phyloP scores from a whole-genome alignment of 2,888 invertebrate genomes.

The Anorthoa munda region DNA sequence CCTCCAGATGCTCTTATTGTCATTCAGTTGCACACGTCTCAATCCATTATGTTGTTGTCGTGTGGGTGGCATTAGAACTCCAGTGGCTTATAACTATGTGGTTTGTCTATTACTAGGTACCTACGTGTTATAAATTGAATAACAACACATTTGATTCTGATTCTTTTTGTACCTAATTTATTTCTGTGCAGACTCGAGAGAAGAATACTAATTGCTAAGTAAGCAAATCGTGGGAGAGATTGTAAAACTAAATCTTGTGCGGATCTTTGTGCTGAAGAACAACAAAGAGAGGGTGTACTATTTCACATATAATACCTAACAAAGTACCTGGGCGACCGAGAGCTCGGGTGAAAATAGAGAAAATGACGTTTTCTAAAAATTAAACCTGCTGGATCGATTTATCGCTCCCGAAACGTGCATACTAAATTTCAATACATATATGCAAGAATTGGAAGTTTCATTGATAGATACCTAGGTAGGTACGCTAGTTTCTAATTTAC shows the following conservation, averaged over 20 bases:
- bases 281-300: background rate
- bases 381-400: too few species aligned
- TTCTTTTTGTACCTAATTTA: background rate
- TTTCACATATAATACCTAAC: slow-evolving; percentile 7
- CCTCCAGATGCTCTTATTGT: background rate
- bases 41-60: background rate
- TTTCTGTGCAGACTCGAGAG: background rate
- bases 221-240: background rate
- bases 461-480: too few species aligned
- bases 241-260: slow-evolving; percentile 2
- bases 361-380: too few species aligned
- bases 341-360: too few species aligned
- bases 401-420: too few species aligned
- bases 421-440: too few species aligned
- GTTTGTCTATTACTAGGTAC: background rate
- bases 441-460: too few species aligned
- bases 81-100: background rate
- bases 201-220: slow-evolving; percentile 20
- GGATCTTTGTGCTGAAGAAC: background rate
- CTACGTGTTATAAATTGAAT: background rate
- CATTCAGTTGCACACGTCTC: background rate
- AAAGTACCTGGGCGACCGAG: background rate
- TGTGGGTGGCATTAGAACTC: background rate
- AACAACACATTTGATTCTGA: slow-evolving; percentile 12
- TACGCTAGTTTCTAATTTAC: slow-evolving; percentile 5